Conservation (phyloP, 1,140 invertebrate species). For the Onthophagus taurus region DNA sequence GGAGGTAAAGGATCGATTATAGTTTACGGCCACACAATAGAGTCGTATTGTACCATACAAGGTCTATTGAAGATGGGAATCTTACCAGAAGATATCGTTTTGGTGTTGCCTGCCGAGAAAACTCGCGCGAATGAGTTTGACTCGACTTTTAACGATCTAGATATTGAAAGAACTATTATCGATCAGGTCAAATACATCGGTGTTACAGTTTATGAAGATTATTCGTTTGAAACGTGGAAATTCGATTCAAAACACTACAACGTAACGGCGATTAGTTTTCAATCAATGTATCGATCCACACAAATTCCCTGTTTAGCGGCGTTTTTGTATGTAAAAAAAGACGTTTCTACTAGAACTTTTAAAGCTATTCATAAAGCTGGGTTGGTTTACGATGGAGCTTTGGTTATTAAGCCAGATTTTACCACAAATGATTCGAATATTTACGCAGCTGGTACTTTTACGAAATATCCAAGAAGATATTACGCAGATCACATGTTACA, state of each 20-base stretch:
- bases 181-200: constrained; percentile 15
- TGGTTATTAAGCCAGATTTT: constrained; percentile 58
- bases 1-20: constrained; percentile 36
- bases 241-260: constrained; percentile 18
- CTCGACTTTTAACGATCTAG: constrained; percentile 30
- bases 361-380: constrained; percentile 56
- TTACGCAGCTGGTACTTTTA: constrained; percentile 57
- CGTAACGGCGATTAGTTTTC: constrained; percentile 33
- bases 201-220: constrained; percentile 21
- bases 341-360: constrained; percentile 32
- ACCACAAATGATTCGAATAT: constrained; percentile 61
- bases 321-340: constrained; percentile 42
- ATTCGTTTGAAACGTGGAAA: constrained; percentile 29
- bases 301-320: constrained; percentile 40
- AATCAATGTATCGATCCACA: constrained; percentile 38
- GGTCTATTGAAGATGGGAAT: constrained; percentile 47
- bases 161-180: constrained; percentile 24
- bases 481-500: constrained; percentile 41
- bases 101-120: constrained; percentile 40
- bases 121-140: constrained; percentile 11
- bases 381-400: constrained; percentile 56
- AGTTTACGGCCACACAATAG: constrained; percentile 51
- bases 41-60: constrained; percentile 48
- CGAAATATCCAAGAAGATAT: constrained; percentile 46
- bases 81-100: constrained; percentile 39